Percentiles rank a stretch among this genome's conserved stretches.
Conservation (phyloP, 2,888 invertebrate species). For the Clistopyga incitator region DNA sequence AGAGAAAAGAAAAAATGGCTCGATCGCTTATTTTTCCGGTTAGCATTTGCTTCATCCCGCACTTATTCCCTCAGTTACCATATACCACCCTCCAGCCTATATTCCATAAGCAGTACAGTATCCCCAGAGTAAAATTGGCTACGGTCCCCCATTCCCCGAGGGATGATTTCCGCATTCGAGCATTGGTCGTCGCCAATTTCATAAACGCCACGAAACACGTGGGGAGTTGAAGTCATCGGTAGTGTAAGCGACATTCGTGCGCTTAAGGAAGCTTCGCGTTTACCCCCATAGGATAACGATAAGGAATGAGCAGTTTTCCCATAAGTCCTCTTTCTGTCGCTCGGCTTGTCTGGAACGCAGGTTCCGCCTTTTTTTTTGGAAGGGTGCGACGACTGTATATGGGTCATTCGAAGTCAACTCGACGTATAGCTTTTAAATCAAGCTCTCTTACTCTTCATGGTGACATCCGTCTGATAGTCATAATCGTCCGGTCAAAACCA, state of each 20-base stretch:
- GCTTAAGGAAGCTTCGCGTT: constrained; percentile 3
- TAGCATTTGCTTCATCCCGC: constrained; percentile 30
- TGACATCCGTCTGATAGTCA: too few relatives aligned
- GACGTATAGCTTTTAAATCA: not conserved
- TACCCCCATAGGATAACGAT: constrained; percentile 37
- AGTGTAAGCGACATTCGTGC: constrained; percentile 5
- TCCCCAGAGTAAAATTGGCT: constrained; percentile 79
- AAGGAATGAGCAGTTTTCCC: constrained; percentile 6
- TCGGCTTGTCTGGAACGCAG: not conserved
- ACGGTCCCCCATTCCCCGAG: constrained; percentile 65
- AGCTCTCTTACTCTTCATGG: not conserved
- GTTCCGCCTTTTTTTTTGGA: not conserved
- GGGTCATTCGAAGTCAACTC: not conserved
- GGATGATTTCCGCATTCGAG: constrained; percentile 67
- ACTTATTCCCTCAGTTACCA: constrained; percentile 14
- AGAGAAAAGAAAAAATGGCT: constrained; percentile 22
- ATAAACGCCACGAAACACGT: constrained; percentile 31
- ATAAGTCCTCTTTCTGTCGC: not conserved
- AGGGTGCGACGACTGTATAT: not conserved
- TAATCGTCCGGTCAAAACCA: too few relatives aligned
- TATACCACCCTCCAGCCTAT: constrained; percentile 1
- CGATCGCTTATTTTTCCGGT: constrained; percentile 15
- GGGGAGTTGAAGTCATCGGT: constrained; percentile 12
- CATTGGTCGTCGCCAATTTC: constrained; percentile 68
- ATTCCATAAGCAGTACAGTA: constrained; percentile 9